Evolutionary conservation across 2,797 vertebrate species (phyloP).

Genomic region (Gephyroberyx darwinii): DNA sequence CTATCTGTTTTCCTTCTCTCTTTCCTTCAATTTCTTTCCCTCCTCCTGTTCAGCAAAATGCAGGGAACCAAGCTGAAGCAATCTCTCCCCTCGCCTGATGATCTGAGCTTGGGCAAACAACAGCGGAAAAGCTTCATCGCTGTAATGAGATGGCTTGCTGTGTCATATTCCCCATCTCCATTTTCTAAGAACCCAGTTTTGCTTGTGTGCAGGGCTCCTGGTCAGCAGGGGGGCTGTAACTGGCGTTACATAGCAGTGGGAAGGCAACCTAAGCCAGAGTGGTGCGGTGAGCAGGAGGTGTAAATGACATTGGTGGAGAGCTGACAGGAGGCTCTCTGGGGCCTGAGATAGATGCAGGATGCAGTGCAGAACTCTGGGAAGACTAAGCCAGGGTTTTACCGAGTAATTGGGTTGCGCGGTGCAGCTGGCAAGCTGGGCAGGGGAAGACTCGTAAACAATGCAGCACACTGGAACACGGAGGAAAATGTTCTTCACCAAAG

Average conservation of each 20-base stretch:
- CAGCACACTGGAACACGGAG: conserved; percentile 41
- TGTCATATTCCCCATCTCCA: conserved; percentile 64
- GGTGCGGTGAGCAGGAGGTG: conserved; percentile 62
- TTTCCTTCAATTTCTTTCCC: conserved; percentile 27
- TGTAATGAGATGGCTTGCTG: conserved; percentile 78
- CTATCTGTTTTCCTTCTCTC: background rate
- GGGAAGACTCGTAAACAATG: conserved; percentile 72
- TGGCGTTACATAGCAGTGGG: conserved; percentile 63
- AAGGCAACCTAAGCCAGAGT: conserved; percentile 69
- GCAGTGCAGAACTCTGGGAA: conserved; percentile 68
- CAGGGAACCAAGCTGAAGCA: conserved; percentile 53
- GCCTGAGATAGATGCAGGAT: conserved; percentile 72
- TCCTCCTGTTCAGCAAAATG: conserved; percentile 43
- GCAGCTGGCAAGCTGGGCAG: conserved; percentile 71
- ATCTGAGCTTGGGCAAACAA: conserved; percentile 70
- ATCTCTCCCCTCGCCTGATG: conserved; percentile 58
- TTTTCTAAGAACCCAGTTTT: conserved; percentile 64
- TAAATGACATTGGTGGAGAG: conserved; percentile 77
- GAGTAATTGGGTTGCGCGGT: conserved; percentile 76
- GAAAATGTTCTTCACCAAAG: conserved; percentile 39
- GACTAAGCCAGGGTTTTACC: conserved; percentile 74
- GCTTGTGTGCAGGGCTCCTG: conserved; percentile 58
- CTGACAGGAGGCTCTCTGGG: conserved; percentile 72
- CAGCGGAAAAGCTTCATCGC: conserved; percentile 62
- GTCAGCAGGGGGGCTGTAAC: conserved; percentile 67